phyloP scores from a whole-genome alignment of 1,140 invertebrate species.

The Augochlora pura region DNA sequence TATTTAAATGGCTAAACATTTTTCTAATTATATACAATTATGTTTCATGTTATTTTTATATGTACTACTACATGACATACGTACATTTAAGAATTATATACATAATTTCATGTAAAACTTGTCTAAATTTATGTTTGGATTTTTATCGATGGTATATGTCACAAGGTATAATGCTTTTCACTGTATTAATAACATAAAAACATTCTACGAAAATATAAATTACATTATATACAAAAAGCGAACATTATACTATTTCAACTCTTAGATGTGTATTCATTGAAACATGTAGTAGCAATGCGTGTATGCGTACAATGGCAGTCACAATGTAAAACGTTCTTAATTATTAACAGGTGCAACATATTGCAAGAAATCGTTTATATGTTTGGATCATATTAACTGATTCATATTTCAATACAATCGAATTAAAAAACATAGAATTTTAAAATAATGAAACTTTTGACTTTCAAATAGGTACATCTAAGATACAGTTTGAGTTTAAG shows the following conservation, averaged over 20 bases:
- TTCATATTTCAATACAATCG: conserved; percentile 4
- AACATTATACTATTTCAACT: conserved; percentile 1
- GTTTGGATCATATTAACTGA: background rate
- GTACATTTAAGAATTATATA: conserved; percentile 7
- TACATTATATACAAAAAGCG: background rate
- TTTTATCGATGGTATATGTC: conserved; percentile 1
- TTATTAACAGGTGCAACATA: background rate
- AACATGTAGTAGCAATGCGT: conserved; percentile 9
- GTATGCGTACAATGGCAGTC: conserved; percentile 6
- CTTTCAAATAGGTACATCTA: conserved; percentile 7
- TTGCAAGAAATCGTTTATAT: background rate
- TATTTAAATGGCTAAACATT: background rate
- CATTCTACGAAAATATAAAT: conserved; percentile 10
- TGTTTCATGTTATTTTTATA: background rate
- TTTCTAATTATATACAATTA: background rate
- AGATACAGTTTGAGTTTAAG: conserved; percentile 1
- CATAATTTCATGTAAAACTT: background rate
- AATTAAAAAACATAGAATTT: conserved; percentile 13
- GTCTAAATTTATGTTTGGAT: background rate
- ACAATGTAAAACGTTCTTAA: conserved; percentile 23
- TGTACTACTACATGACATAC: background rate
- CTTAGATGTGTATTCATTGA: conserved; percentile 13
- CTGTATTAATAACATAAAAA: background rate
- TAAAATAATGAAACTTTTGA: conserved; percentile 8
- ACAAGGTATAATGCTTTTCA: conserved; percentile 5